Evolutionary conservation across 2,888 invertebrate genomes (phyloP), one percentile per base, ranked within the genome.

Genomic region (Melolontha melolontha): DNA sequence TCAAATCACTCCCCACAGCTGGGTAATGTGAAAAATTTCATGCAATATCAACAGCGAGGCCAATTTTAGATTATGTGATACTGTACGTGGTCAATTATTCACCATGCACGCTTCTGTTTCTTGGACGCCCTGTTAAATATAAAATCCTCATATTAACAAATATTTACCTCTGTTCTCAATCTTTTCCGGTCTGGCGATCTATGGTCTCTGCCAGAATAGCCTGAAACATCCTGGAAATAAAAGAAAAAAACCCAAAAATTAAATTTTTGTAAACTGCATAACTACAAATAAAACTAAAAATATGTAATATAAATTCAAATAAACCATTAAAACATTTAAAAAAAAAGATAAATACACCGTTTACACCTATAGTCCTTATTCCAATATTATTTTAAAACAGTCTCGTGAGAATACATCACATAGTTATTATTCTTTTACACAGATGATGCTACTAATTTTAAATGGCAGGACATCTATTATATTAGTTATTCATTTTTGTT

Each of bases 181-280:
- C 89, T 84, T 80, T 89, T 90, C 67, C 89, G 84, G 54, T 89
- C 89, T 52, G 90, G 89, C 64, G 90, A 89, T 72, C 88, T 84
- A 71, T 87, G 84, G 73, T 85, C 85, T 80, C 87, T 86, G 67
- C 86, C 84, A 73, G 83, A 84, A 75, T 85, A 84, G 59, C 75
- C 74, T 12, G 70, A 63, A 41, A 68, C 70, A 39, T 79, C 79
- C 80, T 80, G 62, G 63, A 63, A 67, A 62, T 51, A 49, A 51
- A 39, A 66, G 27, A 40, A 51, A 12, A 29, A n/a, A 29, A 40
- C n/a, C n/a, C 10, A 34, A n/a, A 12, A 10, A 17, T 14, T 12
- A 57, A 10, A 10, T 1, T 55, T 12, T 51, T 16, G 16, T 66
- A 44, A 47, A 22, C 4, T 22, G 22, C 22, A 29, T 7, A 14